Conservation (phyloP, 2,797 vertebrate genomes). For the Pangasius sanitwongsei region DNA sequence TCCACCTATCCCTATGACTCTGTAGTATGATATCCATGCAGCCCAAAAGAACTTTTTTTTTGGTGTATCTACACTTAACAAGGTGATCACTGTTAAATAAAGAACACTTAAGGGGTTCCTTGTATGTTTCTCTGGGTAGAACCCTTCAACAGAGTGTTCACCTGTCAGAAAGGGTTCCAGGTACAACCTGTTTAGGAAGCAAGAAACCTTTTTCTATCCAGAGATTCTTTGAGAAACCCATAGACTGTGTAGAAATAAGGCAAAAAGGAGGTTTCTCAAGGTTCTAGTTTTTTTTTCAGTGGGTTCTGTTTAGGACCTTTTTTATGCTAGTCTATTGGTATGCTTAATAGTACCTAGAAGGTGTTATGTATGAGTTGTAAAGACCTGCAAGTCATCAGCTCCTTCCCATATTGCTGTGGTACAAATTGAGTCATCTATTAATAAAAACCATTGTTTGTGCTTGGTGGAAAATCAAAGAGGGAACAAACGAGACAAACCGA, state of each 20-base stretch:
- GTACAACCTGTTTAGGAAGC: not conserved
- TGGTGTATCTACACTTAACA: not conserved
- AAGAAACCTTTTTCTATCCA: not conserved
- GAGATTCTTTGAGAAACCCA: not conserved
- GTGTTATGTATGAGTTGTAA: not conserved
- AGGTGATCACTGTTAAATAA: not conserved
- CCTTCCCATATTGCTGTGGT: not conserved
- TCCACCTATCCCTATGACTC: not conserved
- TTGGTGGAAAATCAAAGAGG: no score
- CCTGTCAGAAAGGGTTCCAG: no score
- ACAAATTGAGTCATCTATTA: not conserved
- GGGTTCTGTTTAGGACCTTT: not conserved
- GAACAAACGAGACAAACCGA: not conserved
- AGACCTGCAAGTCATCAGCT: not conserved
- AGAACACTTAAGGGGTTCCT: not conserved
- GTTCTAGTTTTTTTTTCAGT: not conserved
- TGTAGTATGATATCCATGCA: not conserved
- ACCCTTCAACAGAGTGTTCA: no score
- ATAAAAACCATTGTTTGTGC: not conserved
- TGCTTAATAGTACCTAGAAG: not conserved
- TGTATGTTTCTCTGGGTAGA: not conserved
- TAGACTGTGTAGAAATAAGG: not conserved
- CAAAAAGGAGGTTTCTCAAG: not conserved
- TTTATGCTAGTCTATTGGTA: not conserved
- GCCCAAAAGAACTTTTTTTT: not conserved